A percentile compares a stretch with the other conserved stretches of the same genome.
Evolutionary conservation across 2,888 invertebrate species (phyloP).

Genomic region (Brachypalpus laphriformis): DNA sequence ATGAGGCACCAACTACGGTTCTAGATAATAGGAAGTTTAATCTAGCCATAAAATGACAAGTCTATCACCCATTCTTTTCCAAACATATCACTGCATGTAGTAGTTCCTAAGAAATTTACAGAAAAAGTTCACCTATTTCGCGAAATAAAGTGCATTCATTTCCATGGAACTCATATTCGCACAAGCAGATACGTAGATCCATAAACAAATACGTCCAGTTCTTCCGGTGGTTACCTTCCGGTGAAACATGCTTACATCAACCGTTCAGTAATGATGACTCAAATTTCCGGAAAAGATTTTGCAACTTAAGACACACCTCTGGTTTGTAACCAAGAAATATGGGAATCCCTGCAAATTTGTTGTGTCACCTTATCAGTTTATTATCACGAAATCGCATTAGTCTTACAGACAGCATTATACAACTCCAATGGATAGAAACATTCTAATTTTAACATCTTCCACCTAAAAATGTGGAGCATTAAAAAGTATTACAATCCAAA

Average conservation of each 20-base stretch:
- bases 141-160: not conserved
- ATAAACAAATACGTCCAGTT: not conserved
- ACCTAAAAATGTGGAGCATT: too few species aligned
- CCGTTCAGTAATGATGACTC: not conserved
- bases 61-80: too few species aligned
- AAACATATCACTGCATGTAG: too few species aligned
- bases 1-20: too few species aligned
- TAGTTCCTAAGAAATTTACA: too few species aligned
- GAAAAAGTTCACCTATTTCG: not conserved
- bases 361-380: not conserved
- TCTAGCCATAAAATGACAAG: too few species aligned
- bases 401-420: too few species aligned
- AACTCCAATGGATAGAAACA: too few species aligned
- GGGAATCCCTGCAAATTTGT: not conserved
- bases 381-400: not conserved
- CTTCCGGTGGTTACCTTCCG: slow-evolving; percentile 26
- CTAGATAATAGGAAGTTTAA: too few species aligned
- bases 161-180: not conserved
- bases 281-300: slow-evolving; percentile 18
- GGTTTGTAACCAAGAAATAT: not conserved
- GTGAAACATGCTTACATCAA: not conserved
- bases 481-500: not conserved
- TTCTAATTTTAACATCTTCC: too few species aligned
- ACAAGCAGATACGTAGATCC: not conserved
- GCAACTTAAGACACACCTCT: not conserved